Evolutionary conservation across 2,888 invertebrate genomes (phyloP).

Genomic region (Ectropis crepuscularia): DNA sequence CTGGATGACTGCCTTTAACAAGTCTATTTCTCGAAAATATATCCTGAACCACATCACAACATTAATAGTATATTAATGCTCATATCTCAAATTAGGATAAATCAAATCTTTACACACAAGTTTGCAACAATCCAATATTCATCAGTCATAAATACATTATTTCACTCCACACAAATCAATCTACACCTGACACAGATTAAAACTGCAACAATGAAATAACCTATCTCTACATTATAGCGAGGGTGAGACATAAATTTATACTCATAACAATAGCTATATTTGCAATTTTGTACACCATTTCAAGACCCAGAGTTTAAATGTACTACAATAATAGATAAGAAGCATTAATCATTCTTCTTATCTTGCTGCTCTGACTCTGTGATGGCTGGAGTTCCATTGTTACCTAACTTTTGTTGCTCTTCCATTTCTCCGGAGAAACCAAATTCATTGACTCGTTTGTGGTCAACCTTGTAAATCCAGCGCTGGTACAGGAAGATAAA

Average conservation of each 20-base stretch:
- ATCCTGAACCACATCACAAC: not conserved
- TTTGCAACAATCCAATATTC: conserved; percentile 22
- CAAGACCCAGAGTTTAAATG: conserved; percentile 16
- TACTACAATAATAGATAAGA: conserved; percentile 21
- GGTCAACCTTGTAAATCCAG: conserved; percentile 99
- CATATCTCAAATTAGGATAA: not conserved
- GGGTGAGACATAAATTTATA: conserved; percentile 7
- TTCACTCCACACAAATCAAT: not conserved
- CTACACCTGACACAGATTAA: conserved; percentile 4
- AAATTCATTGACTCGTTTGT: conserved; percentile 97
- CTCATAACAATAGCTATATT: conserved; percentile 13
- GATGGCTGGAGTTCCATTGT: conserved; percentile 67
- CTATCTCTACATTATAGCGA: conserved; percentile 12
- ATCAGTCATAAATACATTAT: conserved; percentile 9
- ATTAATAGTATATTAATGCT: not conserved
- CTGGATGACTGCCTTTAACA: no score
- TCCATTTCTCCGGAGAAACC: conserved; percentile 98
- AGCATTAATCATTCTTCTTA: conserved; percentile 78
- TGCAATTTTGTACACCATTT: conserved; percentile 18
- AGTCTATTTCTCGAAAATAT: no score
- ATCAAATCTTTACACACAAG: conserved; percentile 10
- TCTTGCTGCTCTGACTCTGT: conserved; percentile 64
- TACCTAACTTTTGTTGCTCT: conserved; percentile 75
- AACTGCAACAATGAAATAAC: conserved; percentile 8
- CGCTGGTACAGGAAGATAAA: conserved; percentile 99